Evolutionary conservation across 2,888 invertebrate species (phyloP), one percentile per base, ranked within the genome.

Genomic region (Acronicta alni): DNA sequence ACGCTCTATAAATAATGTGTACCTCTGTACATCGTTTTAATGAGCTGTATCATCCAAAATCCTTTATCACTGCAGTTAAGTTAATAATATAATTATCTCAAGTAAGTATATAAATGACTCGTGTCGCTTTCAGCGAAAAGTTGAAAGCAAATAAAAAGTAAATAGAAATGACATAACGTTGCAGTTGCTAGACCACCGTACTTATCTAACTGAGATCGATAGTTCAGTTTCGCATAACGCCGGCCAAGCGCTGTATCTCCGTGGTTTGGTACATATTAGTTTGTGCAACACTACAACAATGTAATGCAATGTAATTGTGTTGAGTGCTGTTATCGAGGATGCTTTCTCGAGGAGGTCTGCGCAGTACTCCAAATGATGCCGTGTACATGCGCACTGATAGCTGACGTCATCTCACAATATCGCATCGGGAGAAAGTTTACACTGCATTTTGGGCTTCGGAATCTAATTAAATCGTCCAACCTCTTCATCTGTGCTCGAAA

Each of bases 261-360:
- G 79, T 81, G 78, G 80, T 77, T 82, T 76, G 79, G 69, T 76
- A 79, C 64, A 78, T 71, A 79, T 83, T 78, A 57, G 48, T 79
- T 44, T 78, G 77, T 81, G 80, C 80, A 81, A 81, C 67, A 38
- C 48, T 45, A 52, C 48, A 52, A 73, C 60, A 57, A 44, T 47
- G 57, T 67, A 59, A 60, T 52, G 41, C 55, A 66, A 62, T 67
- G 46, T 51, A 56, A 67, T 66, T 51, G 46, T 58, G 44, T 46
- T 56, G 39, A 6, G n/a, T 67, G 42, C 52, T 57, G 68, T 61
- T 55, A 61, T 45, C 52, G 48, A 37, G 42, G 45, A 57, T 53
- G 56, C 51, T 57, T 71, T 65, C 39, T 18, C 18, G 14, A 32
- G 17, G 45, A 18, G 18, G 20, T 44, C 67, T 55, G 67, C 71